Percentiles rank a stretch among this genome's conserved stretches.
Evolutionary conservation across 2,113 vertebrate species (phyloP).

Genomic region (Tyto alba): DNA sequence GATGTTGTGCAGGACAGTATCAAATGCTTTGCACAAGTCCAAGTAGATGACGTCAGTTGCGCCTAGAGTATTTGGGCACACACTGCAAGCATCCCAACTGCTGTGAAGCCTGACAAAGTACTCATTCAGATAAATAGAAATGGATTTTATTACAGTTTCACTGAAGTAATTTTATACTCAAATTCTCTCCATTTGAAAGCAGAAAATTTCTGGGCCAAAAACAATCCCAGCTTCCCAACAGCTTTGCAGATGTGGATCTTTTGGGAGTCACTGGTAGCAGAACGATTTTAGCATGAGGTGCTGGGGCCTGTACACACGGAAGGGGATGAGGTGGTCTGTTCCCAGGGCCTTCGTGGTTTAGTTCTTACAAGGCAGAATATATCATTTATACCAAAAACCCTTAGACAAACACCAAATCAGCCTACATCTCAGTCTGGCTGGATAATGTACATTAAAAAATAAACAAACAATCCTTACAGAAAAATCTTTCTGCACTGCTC

Average conservation of each 20-base stretch:
- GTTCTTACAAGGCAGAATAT: neutral
- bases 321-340: neutral
- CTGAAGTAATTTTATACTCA: conserved; percentile 26
- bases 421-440: neutral
- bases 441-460: neutral
- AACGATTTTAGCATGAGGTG: neutral
- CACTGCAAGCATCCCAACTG: neutral
- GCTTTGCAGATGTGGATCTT: neutral
- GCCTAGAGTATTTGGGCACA: neutral
- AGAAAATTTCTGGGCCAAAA: neutral
- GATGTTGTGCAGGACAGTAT: too few relatives aligned
- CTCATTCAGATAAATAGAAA: neutral
- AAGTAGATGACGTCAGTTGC: neutral
- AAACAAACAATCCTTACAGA: neutral
- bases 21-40: too few relatives aligned
- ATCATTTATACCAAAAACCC: neutral
- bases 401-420: neutral
- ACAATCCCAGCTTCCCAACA: neutral
- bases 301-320: neutral
- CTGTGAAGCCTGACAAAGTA: neutral
- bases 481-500: neutral
- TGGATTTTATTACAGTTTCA: neutral
- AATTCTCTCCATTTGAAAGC: neutral
- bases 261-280: fast-evolving
- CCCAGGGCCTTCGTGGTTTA: neutral